Percentiles rank a stretch among this genome's conserved stretches.
These are phyloP conservation scores for Chauna torquata DNA, from an alignment of 2,113 vertebrate species.

Conservation along the genomic window DNA sequence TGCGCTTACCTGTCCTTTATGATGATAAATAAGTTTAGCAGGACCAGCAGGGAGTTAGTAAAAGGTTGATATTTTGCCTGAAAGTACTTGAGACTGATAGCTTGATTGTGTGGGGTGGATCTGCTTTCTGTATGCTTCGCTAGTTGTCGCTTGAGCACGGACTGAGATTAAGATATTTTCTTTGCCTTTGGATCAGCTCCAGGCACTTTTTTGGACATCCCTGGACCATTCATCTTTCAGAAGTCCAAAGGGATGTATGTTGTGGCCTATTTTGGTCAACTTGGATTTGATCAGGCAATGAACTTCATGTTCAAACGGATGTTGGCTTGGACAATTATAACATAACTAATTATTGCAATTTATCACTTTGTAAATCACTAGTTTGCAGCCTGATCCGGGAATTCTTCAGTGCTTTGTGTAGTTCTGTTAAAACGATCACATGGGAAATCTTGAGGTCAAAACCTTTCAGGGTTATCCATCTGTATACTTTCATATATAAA, in stretches of 20 bases:
- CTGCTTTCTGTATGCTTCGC: neutral
- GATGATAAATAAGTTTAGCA: neutral
- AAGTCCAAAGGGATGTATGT: neutral
- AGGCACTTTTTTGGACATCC: slow-evolving; percentile 41
- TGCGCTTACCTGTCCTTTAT: neutral
- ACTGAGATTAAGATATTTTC: slow-evolving; percentile 21
- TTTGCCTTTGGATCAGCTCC: slow-evolving; percentile 15
- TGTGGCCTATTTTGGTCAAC: slow-evolving; percentile 52
- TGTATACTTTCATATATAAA: neutral
- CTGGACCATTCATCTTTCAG: neutral
- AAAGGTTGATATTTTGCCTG: neutral
- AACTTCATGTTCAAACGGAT: neutral
- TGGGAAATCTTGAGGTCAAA: neutral
- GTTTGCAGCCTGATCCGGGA: neutral
- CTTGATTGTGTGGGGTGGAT: neutral
- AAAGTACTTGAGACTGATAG: neutral
- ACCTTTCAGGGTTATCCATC: neutral
- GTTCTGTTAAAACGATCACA: neutral
- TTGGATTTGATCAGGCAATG: neutral
- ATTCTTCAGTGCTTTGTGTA: neutral
- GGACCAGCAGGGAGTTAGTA: neutral
- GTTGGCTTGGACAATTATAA: slow-evolving; percentile 3
- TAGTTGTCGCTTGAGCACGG: neutral
- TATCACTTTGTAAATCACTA: slow-evolving; percentile 20
- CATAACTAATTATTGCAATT: slow-evolving; percentile 24